Percentiles rank a stretch among this genome's conserved stretches.
Evolutionary conservation across 2,113 vertebrate species (phyloP).

Genomic region (Phoenicopterus ruber): DNA sequence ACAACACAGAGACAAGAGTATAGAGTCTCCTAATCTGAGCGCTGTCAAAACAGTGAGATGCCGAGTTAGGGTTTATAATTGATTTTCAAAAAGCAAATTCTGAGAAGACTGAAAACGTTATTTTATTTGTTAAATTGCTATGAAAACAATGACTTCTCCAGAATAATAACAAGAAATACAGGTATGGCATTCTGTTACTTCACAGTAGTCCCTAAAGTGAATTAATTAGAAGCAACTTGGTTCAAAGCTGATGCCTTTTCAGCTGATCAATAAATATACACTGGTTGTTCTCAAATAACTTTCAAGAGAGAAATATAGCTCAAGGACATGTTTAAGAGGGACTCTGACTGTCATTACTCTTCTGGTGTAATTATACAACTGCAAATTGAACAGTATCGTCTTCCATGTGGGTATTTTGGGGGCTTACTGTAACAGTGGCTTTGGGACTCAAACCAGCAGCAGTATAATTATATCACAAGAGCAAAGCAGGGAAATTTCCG

Average conservation of each 20-base stretch:
- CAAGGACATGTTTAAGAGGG: background rate
- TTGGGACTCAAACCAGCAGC: background rate
- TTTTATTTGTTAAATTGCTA: background rate
- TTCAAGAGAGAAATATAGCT: slow-evolving; percentile 22
- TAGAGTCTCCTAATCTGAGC: background rate
- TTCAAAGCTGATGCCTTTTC: background rate
- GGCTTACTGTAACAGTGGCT: background rate
- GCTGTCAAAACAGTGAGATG: background rate
- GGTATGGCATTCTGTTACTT: background rate
- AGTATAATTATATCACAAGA: background rate
- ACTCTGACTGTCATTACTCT: background rate
- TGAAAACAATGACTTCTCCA: background rate
- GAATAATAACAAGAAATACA: background rate
- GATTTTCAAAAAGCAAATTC: background rate
- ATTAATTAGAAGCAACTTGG: background rate
- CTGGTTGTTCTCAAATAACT: background rate
- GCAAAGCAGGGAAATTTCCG: background rate
- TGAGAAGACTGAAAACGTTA: background rate
- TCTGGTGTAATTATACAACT: background rate
- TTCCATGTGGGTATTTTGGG: background rate
- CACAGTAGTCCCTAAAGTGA: background rate
- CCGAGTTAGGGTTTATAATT: background rate
- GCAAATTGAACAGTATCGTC: background rate
- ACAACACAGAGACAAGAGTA: background rate
- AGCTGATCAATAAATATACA: slow-evolving; percentile 11